Evolutionary conservation across 2,113 vertebrate genomes (phyloP).

Genomic region (Propithecus coquereli): DNA sequence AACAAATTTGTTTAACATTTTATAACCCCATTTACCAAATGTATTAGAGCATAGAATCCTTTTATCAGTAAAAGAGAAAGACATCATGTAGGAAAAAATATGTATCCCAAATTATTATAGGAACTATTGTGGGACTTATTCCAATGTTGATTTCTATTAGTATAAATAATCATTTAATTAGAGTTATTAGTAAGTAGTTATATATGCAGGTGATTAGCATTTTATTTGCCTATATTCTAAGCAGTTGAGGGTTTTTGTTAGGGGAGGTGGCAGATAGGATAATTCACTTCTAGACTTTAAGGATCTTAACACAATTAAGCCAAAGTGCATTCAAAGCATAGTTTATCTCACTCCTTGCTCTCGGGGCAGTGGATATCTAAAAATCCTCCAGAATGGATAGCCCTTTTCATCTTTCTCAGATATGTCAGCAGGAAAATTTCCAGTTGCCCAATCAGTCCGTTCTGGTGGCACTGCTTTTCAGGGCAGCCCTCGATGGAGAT

Average conservation of each 20-base stretch:
- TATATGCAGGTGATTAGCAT: neutral
- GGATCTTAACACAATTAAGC: neutral
- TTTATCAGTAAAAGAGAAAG: neutral
- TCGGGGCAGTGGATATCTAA: neutral
- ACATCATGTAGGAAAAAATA: neutral
- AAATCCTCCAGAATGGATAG: neutral
- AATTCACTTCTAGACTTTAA: neutral
- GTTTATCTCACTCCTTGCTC: neutral
- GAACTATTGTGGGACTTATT: neutral
- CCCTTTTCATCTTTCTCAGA: neutral
- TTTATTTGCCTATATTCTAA: neutral
- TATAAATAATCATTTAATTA: neutral
- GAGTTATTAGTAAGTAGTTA: neutral
- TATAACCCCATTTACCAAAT: neutral
- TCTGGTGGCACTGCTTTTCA: neutral
- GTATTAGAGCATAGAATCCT: neutral
- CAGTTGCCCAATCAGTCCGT: neutral
- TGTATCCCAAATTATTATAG: neutral
- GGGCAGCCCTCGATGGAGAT: conserved; percentile 17
- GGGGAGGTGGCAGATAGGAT: fast-evolving
- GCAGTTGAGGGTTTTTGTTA: neutral
- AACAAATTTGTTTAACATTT: neutral
- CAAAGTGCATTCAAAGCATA: neutral
- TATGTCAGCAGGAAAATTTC: neutral
- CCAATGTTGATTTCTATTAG: neutral